Evolutionary conservation across 2,113 vertebrate genomes (phyloP).

Genomic region (Lamprotornis superbus): DNA sequence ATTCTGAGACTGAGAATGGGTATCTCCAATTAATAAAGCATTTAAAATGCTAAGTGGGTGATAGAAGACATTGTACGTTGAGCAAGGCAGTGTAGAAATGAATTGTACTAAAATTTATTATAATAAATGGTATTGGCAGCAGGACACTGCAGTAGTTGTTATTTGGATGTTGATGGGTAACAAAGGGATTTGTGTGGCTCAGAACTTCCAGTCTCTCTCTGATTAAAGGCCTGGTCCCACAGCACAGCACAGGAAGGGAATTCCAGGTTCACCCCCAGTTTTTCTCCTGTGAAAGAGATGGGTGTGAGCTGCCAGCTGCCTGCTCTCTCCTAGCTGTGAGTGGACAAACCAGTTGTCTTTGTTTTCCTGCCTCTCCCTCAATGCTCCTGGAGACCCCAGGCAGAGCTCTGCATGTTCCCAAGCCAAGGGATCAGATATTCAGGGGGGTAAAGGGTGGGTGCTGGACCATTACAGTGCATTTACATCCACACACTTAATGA

Average conservation of each 20-base stretch:
- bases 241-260: background rate
- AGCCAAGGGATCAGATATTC: background rate
- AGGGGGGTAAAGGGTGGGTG: background rate
- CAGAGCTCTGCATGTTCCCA: background rate
- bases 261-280: background rate
- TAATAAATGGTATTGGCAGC: background rate
- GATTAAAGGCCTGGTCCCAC: background rate
- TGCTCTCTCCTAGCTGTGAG: background rate
- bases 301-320: background rate
- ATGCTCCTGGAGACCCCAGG: background rate
- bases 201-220: background rate
- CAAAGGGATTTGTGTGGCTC: background rate
- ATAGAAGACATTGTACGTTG: accelerated
- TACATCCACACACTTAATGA: background rate
- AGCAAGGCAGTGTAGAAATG: background rate
- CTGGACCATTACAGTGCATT: background rate
- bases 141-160: background rate
- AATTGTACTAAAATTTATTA: too few species aligned
- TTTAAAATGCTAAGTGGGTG: background rate
- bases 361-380: background rate
- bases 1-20: background rate
- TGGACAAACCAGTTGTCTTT: background rate
- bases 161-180: accelerated
- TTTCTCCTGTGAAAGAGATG: background rate
- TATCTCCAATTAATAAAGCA: background rate